Base-by-base conservation (phyloP, 2,113 vertebrate genomes). In the Sapayoa aenigma region DNA sequence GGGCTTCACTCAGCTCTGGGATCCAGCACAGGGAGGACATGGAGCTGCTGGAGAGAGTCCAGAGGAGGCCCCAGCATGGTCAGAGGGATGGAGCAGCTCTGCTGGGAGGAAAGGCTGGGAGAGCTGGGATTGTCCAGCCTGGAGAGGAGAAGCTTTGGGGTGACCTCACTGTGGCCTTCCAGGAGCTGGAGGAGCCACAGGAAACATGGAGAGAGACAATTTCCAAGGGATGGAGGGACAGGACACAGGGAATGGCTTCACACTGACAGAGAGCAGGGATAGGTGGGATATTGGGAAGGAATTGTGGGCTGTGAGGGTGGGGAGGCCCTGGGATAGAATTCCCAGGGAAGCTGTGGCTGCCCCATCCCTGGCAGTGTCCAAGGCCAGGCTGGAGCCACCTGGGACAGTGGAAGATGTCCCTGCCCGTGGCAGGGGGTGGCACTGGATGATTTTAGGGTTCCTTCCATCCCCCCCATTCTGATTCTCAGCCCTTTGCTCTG, bases 391-490 rank as follows among this genome's bases (percentile, higher is more conserved):
- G 67, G 80, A 83, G 56, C 67, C 53, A 5, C 37, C 67, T 62
- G 47, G 33, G 10, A 3, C n/a, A 21, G 58, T 31, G 81, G 58
- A 0, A 75, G 56, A 25, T 62, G 67, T 52, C 80, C 56, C 56
- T 79, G 39, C 49, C 62, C 58, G 28, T 28, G 49, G 37, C 24
- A 23, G 28, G 23, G 35, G 12, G 7, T 12, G 15, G 23, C 0
- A 25, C 2, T 2, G 0, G 27, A 6, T 44, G 9, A 6, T 0
- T 31, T 60, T 53, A 6, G 33, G 5, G 7, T 60, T 8, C 12
- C 3, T 68, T 28, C 39, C n/a, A n/a, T 8, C 20, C 30, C 56
- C 53, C 53, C 19, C 20, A 25, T 33, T 30, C 35, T 22, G 14
- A 60, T 24, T 62, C 42, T 62, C 63, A 67, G 6, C 12, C 15